Percentiles rank a stretch among this genome's conserved stretches.
These are phyloP conservation scores for Echinometra lucunter DNA, from an alignment of 53 echinoderm and acorn worm species.

Conservation along the genomic window DNA sequence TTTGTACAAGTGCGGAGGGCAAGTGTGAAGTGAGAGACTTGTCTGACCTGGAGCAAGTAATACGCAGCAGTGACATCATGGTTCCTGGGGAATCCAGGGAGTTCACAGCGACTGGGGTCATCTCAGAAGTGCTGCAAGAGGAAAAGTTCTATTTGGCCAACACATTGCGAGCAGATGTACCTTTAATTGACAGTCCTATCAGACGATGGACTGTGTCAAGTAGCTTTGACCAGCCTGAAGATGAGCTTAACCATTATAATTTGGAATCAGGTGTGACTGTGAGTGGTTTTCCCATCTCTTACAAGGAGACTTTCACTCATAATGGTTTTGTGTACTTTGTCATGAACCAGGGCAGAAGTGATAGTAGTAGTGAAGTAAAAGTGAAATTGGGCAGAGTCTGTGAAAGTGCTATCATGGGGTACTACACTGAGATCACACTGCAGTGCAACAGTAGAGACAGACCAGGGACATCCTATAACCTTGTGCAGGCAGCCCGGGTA, in stretches of 20 bases:
- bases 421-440: slow-evolving; percentile 49
- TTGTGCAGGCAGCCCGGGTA: slow-evolving; percentile 42
- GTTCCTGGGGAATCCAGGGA: slow-evolving; percentile 28
- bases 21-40: slow-evolving; percentile 29
- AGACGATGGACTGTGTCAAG: slow-evolving; percentile 10
- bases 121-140: not conserved
- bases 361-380: no score
- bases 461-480: slow-evolving; percentile 22
- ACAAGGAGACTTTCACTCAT: slow-evolving; percentile 48
- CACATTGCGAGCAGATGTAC: not conserved
- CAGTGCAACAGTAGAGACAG: not conserved
- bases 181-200: slow-evolving; percentile 12
- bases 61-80: not conserved
- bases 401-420: not conserved
- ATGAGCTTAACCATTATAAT: not conserved
- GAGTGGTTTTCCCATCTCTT: slow-evolving; percentile 18
- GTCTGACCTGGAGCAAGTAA: not conserved
- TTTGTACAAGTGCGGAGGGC: slow-evolving; percentile 52
- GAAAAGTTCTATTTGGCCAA: slow-evolving; percentile 54
- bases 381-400: slow-evolving; percentile 52
- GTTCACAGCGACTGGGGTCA: slow-evolving; percentile 31
- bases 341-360: slow-evolving; percentile 35
- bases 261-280: not conserved
- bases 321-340: slow-evolving; percentile 51
- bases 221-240: not conserved